Conservation (phyloP, 1,140 invertebrate species). For the Doryteuthis pealeii region DNA sequence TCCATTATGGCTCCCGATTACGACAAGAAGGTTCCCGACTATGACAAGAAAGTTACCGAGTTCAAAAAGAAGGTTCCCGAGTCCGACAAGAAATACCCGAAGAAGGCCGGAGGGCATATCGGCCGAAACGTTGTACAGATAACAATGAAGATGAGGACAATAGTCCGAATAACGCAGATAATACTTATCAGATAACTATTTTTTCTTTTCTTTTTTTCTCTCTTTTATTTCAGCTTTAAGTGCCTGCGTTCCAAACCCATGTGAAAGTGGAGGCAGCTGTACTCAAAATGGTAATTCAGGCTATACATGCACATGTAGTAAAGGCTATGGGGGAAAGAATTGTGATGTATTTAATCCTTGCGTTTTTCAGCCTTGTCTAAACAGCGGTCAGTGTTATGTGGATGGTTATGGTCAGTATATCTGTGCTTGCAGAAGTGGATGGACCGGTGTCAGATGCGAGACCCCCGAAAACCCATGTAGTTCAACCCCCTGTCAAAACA, state of each 20-base stretch:
- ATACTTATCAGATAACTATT: too few species aligned
- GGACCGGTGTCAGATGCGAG: slow-evolving; percentile 12
- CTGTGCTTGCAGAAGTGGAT: slow-evolving; percentile 9
- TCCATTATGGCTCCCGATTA: too few species aligned
- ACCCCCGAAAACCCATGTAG: slow-evolving; percentile 6
- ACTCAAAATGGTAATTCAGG: slow-evolving; percentile 3
- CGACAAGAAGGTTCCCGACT: too few species aligned
- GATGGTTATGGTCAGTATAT: background rate
- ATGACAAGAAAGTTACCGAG: too few species aligned
- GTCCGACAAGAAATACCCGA: too few species aligned
- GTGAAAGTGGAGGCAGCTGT: slow-evolving; percentile 17
- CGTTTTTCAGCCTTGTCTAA: background rate
- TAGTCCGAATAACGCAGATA: too few species aligned
- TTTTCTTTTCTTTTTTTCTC: too few species aligned
- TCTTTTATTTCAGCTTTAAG: too few species aligned
- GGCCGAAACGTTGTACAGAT: too few species aligned
- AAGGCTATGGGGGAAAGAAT: slow-evolving; percentile 2
- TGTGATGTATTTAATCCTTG: slow-evolving; percentile 18
- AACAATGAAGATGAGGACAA: too few species aligned
- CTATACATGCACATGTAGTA: slow-evolving; percentile 13
- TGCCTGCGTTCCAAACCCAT: background rate
- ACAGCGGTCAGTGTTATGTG: slow-evolving; percentile 13
- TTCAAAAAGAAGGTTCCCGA: too few species aligned
- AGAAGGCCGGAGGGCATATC: too few species aligned
- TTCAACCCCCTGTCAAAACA: slow-evolving; percentile 12